Conservation (phyloP, 2,797 vertebrate genomes). For the Catharus ustulatus region DNA sequence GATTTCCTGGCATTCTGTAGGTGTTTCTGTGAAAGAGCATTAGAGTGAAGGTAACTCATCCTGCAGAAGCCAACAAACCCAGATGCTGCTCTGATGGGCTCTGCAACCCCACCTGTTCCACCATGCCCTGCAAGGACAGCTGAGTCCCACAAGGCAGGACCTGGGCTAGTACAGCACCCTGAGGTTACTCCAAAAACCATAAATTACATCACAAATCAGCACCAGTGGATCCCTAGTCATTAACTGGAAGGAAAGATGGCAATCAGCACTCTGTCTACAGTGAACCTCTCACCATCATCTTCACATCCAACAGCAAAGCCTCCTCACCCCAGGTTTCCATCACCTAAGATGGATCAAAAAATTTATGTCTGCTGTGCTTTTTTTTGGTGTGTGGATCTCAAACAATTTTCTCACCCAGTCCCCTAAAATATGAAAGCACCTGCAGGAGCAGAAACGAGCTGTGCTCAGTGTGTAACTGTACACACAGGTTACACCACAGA, state of each 20-base stretch:
- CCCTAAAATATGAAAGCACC: neutral
- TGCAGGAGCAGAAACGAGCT: neutral
- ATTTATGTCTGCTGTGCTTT: neutral
- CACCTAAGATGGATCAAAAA: neutral
- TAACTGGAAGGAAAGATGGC: neutral
- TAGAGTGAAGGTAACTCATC: neutral
- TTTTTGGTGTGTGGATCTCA: neutral
- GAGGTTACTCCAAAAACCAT: neutral
- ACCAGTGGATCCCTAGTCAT: neutral
- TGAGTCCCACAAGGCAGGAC: neutral
- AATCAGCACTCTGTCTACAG: neutral
- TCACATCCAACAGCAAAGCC: neutral
- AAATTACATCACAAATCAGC: neutral
- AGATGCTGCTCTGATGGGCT: neutral
- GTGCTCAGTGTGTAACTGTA: fast-evolving
- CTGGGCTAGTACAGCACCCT: neutral
- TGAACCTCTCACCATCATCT: neutral
- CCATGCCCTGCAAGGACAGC: neutral
- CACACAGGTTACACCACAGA: neutral
- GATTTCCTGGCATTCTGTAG: neutral
- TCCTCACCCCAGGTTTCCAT: neutral
- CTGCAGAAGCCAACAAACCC: neutral
- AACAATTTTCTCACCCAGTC: neutral
- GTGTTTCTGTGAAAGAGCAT: neutral
- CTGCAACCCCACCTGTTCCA: neutral